Evolutionary conservation across 2,888 invertebrate species (phyloP), one percentile per base, ranked within the genome.

Genomic region (Nomada fabriciana): DNA sequence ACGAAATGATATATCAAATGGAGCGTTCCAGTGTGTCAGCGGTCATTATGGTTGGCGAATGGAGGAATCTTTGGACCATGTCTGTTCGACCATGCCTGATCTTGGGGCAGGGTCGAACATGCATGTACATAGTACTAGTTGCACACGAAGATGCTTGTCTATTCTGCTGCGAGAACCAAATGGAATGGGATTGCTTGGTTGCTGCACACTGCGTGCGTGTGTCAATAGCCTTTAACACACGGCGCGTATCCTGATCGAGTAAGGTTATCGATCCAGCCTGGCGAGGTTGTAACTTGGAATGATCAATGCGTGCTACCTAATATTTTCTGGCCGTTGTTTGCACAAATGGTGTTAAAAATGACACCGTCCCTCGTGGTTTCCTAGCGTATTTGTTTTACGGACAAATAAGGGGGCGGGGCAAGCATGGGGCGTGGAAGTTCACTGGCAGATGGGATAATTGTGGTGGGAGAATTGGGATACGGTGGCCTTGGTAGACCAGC

Each of bases 1-100:
- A 53, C 63, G 43, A 53, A 53, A 75, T 69, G 76, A 76, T 82
- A 69, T 25, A 72, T 76, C 76, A 70, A 79, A 61, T 61, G 11
- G 53, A 0, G 63, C 23, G 42, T 53, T 42, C 29, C 43, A 9
- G 7, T 36, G 20, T 68, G 29, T 43, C 42, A 59, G 20, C 25
- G 63, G 23, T 42, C 59, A 47, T 70, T 79, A 53, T 47, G 50
- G 42, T 4, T 15, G 18, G n/a, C 23, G 67, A 23, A 57, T 18
- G 0, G 29, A 57, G 43, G 65, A 67, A 73, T 73, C 47, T 57
- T 65, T 47, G 20, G 43, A 20, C 43, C 23, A 47, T 15, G 13
- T 13, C 57, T 57, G 50, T n/a, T 67, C 59, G 10, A 71, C 20
- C 23, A 15, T 61, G 52, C 23, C 18, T n/a, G 52, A 52, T 61